phyloP scores from a whole-genome alignment of 1,140 invertebrate species.

The Drosophila sp. region DNA sequence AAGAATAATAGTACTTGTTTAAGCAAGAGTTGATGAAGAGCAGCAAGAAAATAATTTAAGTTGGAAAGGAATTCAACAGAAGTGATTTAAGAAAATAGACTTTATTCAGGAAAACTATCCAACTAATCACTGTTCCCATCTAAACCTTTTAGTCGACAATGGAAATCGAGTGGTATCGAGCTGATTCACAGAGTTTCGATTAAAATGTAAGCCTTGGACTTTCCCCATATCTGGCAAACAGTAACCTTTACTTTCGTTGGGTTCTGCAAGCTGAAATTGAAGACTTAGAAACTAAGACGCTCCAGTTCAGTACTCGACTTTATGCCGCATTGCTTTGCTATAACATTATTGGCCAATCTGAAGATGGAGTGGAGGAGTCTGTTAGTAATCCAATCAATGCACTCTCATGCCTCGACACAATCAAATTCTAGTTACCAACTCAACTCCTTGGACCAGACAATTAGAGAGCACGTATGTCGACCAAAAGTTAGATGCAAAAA shows the following conservation, averaged over 20 bases:
- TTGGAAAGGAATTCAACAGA: not conserved
- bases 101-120: no score
- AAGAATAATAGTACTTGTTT: constrained; percentile 32
- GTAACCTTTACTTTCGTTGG: constrained; percentile 9
- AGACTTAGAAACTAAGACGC: no score
- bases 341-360: constrained; percentile 31
- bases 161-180: not conserved
- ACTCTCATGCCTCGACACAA: constrained; percentile 65
- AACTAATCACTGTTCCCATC: no score
- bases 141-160: no score
- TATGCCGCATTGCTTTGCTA: constrained; percentile 23
- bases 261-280: not conserved
- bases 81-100: no score
- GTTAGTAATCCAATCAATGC: constrained; percentile 69
- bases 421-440: constrained; percentile 75
- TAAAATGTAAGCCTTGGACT: constrained; percentile 30
- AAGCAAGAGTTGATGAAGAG: constrained; percentile 14
- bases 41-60: not conserved
- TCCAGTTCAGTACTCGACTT: constrained; percentile 27
- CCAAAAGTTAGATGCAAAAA: constrained; percentile 36
- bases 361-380: constrained; percentile 10
- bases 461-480: constrained; percentile 51
- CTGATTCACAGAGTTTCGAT: constrained; percentile 18
- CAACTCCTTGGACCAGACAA: constrained; percentile 57
- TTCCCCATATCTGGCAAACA: constrained; percentile 33